Evolutionary conservation across 2,888 invertebrate species (phyloP), one percentile per base, ranked within the genome.

Genomic region (Nemurella pictetii): DNA sequence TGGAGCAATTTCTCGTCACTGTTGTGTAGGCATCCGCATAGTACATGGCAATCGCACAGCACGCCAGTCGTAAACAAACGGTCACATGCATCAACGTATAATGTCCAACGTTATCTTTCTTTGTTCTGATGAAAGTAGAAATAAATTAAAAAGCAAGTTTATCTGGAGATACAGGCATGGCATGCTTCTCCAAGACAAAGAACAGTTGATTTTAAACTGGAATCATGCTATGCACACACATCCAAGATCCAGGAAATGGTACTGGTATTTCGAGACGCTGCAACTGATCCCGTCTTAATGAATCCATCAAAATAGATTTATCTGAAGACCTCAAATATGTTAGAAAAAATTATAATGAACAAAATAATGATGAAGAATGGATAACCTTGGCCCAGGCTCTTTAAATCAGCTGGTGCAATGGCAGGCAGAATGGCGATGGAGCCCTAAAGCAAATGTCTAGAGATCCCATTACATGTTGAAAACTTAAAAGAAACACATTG

Each of bases 381-480:
- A 72, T 81, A 85, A 85, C 86, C 85, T 84, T 83, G 85, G 85
- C 85, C 84, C 82, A 82, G 83, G 84, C 75, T 84, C 81, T 81
- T 78, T 84, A 84, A 84, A 86, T 86, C 86, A 86, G 86, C 86
- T 86, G 86, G 86, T 86, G 75, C 75, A 77, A 83, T 83, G 28
- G 29, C 55, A 36, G 35, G 83, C 83, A 85, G 75, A 74, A 85
- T 82, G 82, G 82, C 82, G 82, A 82, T 55, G 28, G 55, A 35
- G 55, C 20, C 30, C 75, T 84, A 72, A 0, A 29, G 27, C 73
- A 25, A 73, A 83, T 15, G 36, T 15, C n/a, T n/a, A 55, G 28
- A n/a, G 27, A 20, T 30, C 78, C 9, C 29, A 29, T 29, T 30
- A 7, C 3, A 32, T 32, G 55, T 7, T 78, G 30, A 78, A 29